These are phyloP conservation scores for Panagrolaimus sp. DNA, from an alignment of 1,140 invertebrate genomes.

Conservation along the genomic window DNA sequence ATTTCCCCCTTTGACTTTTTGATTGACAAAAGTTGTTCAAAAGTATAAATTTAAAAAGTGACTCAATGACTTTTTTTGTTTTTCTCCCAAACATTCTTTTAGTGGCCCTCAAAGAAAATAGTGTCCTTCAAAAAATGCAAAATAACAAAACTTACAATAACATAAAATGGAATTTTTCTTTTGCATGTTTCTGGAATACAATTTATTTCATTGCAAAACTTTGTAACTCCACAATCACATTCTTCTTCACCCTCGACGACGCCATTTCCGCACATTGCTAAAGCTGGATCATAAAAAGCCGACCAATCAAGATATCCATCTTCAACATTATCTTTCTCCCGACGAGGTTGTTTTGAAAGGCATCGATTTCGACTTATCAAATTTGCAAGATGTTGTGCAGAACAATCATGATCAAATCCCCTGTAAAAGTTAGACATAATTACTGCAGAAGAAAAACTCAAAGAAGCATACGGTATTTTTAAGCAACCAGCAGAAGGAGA, in stretches of 20 bases:
- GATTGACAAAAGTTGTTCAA: too few species aligned
- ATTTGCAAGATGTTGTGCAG: slow-evolving; percentile 5
- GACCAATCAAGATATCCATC: slow-evolving; percentile 15
- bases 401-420: slow-evolving; percentile 3
- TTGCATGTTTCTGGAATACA: background rate
- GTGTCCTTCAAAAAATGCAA: too few species aligned
- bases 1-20: too few species aligned
- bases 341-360: background rate
- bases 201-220: background rate
- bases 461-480: background rate
- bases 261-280: slow-evolving; percentile 4
- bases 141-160: background rate
- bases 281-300: background rate
- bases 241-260: background rate
- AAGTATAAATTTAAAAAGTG: too few species aligned
- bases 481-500: slow-evolving; percentile 1
- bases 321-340: background rate
- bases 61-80: too few species aligned
- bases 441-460: background rate
- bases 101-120: too few species aligned
- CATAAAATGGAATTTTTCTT: slow-evolving; percentile 3
- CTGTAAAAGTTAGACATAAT: background rate
- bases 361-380: background rate
- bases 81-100: too few species aligned
- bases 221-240: background rate